Conservation (phyloP, 2,888 invertebrate species). For the Liodrosophila aerea region DNA sequence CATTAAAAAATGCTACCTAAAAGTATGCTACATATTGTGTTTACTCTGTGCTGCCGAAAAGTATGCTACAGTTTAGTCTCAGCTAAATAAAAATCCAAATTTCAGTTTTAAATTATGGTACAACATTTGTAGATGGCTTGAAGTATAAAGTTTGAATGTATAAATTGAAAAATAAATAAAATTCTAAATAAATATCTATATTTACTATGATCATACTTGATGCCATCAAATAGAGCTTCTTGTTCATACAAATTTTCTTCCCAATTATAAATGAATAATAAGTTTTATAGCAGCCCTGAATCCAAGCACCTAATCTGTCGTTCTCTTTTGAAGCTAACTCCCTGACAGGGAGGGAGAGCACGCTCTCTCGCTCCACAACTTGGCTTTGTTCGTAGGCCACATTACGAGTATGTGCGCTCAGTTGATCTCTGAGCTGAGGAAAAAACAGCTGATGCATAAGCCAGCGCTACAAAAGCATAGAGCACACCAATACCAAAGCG, state of each 20-base stretch:
- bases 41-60: slow-evolving; percentile 18
- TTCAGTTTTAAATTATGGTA: too few species aligned
- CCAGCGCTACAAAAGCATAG: slow-evolving; percentile 23
- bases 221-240: too few species aligned
- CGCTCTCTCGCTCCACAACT: slow-evolving; percentile 1
- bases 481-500: slow-evolving; percentile 8
- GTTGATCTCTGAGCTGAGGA: slow-evolving; percentile 18
- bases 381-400: slow-evolving; percentile 24
- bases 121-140: too few species aligned
- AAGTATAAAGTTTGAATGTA: too few species aligned
- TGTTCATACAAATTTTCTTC: too few species aligned
- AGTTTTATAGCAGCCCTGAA: slow-evolving; percentile 37
- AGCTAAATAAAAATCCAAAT: too few species aligned
- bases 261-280: too few species aligned
- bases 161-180: too few species aligned
- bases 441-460: slow-evolving; percentile 47
- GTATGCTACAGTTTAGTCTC: slow-evolving; percentile 6
- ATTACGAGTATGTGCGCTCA: slow-evolving; percentile 14
- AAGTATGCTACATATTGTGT: neutral
- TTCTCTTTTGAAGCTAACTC: neutral
- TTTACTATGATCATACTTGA: too few species aligned
- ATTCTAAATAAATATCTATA: too few species aligned
- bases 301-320: slow-evolving; percentile 4
- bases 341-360: too few species aligned
- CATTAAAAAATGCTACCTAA: neutral